These are phyloP conservation scores for Serripes groenlandicus DNA, from an alignment of 2,888 invertebrate genomes.

Conservation along the genomic window DNA sequence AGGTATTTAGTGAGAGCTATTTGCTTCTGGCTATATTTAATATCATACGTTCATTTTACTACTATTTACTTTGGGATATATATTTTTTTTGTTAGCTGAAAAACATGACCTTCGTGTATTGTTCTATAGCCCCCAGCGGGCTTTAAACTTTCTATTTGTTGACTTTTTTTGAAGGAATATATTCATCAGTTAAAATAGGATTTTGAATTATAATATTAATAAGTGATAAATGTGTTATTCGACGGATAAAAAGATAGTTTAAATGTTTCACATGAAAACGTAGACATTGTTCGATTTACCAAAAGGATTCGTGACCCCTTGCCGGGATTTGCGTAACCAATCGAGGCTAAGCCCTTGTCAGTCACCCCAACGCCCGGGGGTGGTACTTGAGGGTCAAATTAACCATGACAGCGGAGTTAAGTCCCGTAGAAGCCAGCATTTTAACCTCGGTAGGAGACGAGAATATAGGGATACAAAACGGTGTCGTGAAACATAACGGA, in stretches of 20 bases:
- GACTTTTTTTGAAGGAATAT: background rate
- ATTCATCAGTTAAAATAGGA: background rate
- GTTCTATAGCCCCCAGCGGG: conserved; percentile 11
- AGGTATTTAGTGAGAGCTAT: conserved; percentile 54
- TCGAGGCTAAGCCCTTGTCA: background rate
- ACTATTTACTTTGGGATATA: conserved; percentile 19
- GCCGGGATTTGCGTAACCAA: background rate
- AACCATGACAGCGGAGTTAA: conserved; percentile 52
- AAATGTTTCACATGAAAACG: background rate
- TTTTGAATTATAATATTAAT: background rate
- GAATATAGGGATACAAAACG: conserved; percentile 59
- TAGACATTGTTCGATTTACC: background rate
- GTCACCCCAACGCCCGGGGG: conserved; percentile 15
- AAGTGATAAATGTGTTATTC: background rate
- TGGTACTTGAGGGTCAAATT: conserved; percentile 8
- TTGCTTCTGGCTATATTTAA: conserved; percentile 67
- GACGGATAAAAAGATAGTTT: background rate
- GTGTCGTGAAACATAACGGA: conserved; percentile 45
- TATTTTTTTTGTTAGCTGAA: conserved; percentile 1
- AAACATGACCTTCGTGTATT: conserved; percentile 9
- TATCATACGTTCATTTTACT: conserved; percentile 48
- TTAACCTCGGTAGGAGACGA: conserved; percentile 58
- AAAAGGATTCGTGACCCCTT: background rate
- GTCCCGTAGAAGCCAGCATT: conserved; percentile 48
- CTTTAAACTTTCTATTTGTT: background rate